Conservation (phyloP, 2,888 invertebrate genomes). For the Eristalis tenax region DNA sequence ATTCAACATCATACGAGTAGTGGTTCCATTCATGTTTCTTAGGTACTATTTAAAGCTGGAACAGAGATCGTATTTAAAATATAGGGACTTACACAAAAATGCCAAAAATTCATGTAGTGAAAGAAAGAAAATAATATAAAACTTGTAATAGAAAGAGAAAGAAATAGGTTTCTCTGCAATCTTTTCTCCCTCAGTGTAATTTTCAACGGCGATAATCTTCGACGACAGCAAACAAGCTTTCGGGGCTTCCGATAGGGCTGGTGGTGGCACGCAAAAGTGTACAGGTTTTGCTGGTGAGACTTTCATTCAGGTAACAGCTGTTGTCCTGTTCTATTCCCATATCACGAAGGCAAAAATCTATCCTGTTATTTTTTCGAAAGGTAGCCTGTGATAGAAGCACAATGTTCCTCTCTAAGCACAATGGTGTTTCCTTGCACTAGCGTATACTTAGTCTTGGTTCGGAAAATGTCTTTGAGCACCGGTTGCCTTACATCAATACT, state of each 20-base stretch:
- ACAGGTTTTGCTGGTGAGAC: neutral
- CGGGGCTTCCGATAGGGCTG: neutral
- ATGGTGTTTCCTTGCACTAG: neutral
- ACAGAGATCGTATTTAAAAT: too few species aligned
- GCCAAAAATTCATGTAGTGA: neutral
- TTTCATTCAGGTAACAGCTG: neutral
- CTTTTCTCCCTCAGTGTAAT: neutral
- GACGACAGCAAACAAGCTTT: neutral
- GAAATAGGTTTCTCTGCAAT: neutral
- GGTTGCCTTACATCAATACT: neutral
- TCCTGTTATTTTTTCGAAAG: neutral
- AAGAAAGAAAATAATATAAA: neutral
- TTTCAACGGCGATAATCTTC: neutral
- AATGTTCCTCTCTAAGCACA: neutral
- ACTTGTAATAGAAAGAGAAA: neutral
- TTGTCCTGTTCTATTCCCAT: neutral
- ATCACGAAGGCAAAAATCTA: neutral
- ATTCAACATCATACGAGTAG: neutral
- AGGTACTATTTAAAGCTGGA: too few species aligned
- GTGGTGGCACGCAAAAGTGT: neutral
- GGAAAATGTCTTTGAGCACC: neutral
- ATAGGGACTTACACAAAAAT: neutral
- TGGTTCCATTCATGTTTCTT: neutral
- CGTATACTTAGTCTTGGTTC: too few species aligned
- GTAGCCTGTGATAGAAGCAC: neutral